Evolutionary conservation across 2,113 vertebrate genomes (phyloP), one percentile per base, ranked within the genome.

Genomic region (Theropithecus gelada): DNA sequence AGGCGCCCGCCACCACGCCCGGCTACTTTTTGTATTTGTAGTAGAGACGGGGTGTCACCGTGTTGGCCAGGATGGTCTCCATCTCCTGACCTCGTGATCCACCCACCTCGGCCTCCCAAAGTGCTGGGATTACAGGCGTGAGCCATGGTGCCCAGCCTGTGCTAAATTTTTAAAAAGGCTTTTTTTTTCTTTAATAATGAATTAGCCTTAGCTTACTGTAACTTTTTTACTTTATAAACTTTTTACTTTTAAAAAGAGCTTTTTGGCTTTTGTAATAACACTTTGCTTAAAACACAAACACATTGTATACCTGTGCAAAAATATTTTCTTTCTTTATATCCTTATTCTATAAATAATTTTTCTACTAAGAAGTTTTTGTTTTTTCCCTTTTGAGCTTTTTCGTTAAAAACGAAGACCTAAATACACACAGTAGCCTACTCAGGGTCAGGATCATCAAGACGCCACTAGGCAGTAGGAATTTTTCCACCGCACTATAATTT

Each of bases 1-100:
- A 50, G 48, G 48, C 3, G 3, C 48, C 12, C 1, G 48, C 48
- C 48, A 50, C 12, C 48, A 14, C 3, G 3, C 12, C 48, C 0
- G 3, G 13, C 48, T 50, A 50, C 1, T 14, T 50, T 50, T 50
- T 50, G 48, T 50, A 14, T 50, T 50, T 50, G 11, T 50, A 50
- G 48, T 50, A 50, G 48, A 50, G 48, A 50, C 0, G 12, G 48
- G 48, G 12, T 50, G 0, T 13, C 12, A 14, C 48, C 12, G 3
- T 50, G 13, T 50, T 50, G 12, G 48, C 48, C 12, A 1, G 13
- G 48, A 50, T 50, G 48, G 12, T 50, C 48, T 50, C 48, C 48
- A 50, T 50, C 48, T 50, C 13, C 48, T 50, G 48, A 50, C 48
- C 3, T 50, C 1, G 12, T 50, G 48, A 50, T 50, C 48, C 13